Evolutionary conservation across 2,113 vertebrate genomes (phyloP).

Genomic region (Pygoscelis adeliae): DNA sequence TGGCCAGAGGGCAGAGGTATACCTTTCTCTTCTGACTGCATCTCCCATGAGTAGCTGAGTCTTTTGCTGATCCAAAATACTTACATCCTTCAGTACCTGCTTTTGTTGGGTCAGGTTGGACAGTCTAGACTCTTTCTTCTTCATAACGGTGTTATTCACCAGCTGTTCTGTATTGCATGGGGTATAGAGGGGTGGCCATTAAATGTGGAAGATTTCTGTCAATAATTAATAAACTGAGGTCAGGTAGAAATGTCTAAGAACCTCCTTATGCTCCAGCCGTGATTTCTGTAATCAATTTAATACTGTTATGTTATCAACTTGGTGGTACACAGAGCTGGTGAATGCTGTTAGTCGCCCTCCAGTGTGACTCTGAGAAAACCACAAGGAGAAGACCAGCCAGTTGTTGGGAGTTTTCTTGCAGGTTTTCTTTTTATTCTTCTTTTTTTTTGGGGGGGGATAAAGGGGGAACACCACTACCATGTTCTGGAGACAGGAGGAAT

Average conservation of each 20-base stretch:
- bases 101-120: neutral
- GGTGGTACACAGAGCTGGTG: neutral
- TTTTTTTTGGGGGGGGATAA: too few species aligned
- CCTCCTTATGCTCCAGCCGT: neutral
- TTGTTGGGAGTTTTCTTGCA: neutral
- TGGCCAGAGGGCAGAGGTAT: neutral
- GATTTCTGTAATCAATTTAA: neutral
- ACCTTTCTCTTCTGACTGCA: neutral
- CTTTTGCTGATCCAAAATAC: neutral
- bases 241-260: neutral
- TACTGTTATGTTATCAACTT: accelerated
- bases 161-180: neutral
- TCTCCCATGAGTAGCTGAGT: neutral
- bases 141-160: neutral
- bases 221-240: neutral
- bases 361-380: neutral
- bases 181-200: neutral
- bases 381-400: neutral
- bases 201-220: neutral
- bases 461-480: neutral
- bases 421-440: accelerated
- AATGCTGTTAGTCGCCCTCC: neutral
- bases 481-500: neutral
- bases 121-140: neutral
- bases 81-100: neutral